Conservation (phyloP, 2,888 invertebrate species). For the Hymenopus coronatus region DNA sequence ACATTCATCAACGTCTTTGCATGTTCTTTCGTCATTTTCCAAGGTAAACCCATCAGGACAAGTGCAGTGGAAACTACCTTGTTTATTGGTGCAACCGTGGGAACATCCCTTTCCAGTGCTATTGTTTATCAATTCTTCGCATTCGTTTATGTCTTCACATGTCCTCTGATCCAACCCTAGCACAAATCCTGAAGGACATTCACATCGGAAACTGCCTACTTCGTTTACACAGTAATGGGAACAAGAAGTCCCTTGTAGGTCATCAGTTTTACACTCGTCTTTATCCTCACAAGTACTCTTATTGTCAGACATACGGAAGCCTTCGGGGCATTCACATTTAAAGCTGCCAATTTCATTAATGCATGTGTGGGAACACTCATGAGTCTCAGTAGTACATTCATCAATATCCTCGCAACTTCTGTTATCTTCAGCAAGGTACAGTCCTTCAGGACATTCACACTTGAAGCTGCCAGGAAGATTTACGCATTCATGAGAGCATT, state of each 20-base stretch:
- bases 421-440: slow-evolving; percentile 43
- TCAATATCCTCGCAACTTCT: slow-evolving; percentile 47
- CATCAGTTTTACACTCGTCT: slow-evolving; percentile 43
- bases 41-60: slow-evolving; percentile 55
- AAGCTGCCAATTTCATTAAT: slow-evolving; percentile 40
- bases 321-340: slow-evolving; percentile 55
- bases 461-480: slow-evolving; percentile 53
- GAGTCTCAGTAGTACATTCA: slow-evolving; percentile 48
- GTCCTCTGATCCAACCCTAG: slow-evolving; percentile 37
- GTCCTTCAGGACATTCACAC: slow-evolving; percentile 52
- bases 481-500: slow-evolving; percentile 50
- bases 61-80: slow-evolving; percentile 59
- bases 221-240: slow-evolving; percentile 41
- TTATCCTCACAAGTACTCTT: slow-evolving; percentile 45
- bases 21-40: slow-evolving; percentile 43
- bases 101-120: slow-evolving; percentile 49
- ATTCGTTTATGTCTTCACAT: slow-evolving; percentile 48
- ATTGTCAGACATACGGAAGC: slow-evolving; percentile 39
- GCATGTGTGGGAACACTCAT: slow-evolving; percentile 43
- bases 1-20: slow-evolving; percentile 54
- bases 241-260: slow-evolving; percentile 39
- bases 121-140: slow-evolving; percentile 30
- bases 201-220: slow-evolving; percentile 47
- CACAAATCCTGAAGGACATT: slow-evolving; percentile 52
- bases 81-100: slow-evolving; percentile 57